These are phyloP conservation scores for Cordilura impudica DNA, from an alignment of 2,888 invertebrate species.

Conservation along the genomic window DNA sequence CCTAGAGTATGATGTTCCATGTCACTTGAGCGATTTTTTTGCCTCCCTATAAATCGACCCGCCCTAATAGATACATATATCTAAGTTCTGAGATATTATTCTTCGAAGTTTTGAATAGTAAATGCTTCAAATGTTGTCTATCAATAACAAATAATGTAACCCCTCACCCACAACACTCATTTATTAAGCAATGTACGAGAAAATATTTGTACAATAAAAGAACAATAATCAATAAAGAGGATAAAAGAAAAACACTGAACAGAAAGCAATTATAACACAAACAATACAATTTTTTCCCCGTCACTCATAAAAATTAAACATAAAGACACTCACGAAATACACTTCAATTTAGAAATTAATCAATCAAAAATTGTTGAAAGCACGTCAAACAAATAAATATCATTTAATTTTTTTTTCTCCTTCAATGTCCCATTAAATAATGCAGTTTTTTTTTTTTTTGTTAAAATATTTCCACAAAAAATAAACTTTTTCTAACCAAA, in stretches of 20 bases:
- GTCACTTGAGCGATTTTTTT: too few species aligned
- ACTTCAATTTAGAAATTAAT: constrained; percentile 52
- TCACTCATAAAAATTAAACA: background rate
- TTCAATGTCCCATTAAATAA: background rate
- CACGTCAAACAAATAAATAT: constrained; percentile 59
- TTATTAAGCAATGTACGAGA: background rate
- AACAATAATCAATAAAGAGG: background rate
- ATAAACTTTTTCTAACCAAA: too few species aligned
- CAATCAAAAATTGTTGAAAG: constrained; percentile 58
- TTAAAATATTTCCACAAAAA: too few species aligned
- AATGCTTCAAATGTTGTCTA: too few species aligned
- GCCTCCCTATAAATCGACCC: too few species aligned
- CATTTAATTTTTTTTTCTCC: constrained; percentile 34
- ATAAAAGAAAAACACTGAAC: background rate
- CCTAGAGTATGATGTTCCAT: too few species aligned
- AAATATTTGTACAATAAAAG: too few species aligned
- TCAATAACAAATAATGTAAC: too few species aligned
- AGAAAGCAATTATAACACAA: constrained; percentile 46
- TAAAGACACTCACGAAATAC: background rate
- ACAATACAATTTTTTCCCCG: constrained; percentile 18
- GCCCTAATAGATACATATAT: too few species aligned
- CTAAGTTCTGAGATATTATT: too few species aligned
- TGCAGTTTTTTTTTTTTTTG: background rate
- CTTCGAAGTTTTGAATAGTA: too few species aligned
- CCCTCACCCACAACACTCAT: background rate